phyloP scores from a whole-genome alignment of 2,888 invertebrate genomes.

The Stegana nigrithorax region DNA sequence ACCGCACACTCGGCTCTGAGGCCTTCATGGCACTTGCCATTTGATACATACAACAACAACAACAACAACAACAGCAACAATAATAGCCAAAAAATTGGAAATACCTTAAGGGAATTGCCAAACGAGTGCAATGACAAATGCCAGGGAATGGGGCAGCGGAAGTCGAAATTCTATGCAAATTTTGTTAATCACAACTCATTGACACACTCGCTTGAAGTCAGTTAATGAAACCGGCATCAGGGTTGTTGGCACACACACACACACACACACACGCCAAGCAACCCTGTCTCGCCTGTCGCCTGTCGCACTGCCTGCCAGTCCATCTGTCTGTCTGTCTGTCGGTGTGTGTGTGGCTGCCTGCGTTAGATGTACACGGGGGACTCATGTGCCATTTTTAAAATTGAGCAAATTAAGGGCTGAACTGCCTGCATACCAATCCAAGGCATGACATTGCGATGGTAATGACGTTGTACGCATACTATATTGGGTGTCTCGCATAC shows the following conservation, averaged over 20 bases:
- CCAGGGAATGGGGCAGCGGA: conserved; percentile 30
- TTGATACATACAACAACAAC: too few species aligned
- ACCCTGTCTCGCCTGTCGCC: too few species aligned
- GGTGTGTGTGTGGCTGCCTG: neutral
- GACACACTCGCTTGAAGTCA: conserved; percentile 40
- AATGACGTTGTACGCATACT: too few species aligned
- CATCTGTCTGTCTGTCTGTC: neutral
- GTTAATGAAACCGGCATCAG: neutral
- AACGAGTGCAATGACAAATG: neutral
- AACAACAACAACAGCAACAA: too few species aligned
- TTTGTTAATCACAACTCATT: conserved; percentile 60
- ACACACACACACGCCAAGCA: too few species aligned
- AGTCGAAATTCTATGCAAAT: conserved; percentile 45
- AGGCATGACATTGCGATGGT: neutral
- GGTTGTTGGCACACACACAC: too few species aligned
- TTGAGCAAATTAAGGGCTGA: conserved; percentile 59
- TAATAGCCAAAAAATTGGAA: too few species aligned
- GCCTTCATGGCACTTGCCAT: too few species aligned
- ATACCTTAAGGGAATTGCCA: too few species aligned
- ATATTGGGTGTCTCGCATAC: neutral
- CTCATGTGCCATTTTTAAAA: conserved; percentile 60
- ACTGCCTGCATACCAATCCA: conserved; percentile 28
- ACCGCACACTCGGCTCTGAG: too few species aligned
- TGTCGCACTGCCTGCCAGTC: neutral
- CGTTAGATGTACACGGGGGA: conserved; percentile 38